These are phyloP conservation scores for Takifugu flavidus DNA, from an alignment of 2,113 vertebrate species.

Conservation along the genomic window DNA sequence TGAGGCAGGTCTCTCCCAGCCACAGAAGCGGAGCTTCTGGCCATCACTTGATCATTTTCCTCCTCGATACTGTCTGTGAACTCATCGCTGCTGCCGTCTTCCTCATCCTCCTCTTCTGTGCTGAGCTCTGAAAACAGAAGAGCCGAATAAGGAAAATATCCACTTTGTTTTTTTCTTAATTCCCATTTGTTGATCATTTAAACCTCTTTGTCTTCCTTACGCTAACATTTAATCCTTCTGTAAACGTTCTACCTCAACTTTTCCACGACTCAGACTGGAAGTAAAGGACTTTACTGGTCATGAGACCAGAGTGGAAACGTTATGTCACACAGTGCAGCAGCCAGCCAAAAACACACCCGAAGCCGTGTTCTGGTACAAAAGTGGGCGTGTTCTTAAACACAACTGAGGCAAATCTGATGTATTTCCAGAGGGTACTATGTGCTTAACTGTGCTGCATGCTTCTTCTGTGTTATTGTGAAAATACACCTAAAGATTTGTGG, in stretches of 20 bases:
- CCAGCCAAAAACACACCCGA: conserved; percentile 41
- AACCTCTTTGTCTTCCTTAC: too few species aligned
- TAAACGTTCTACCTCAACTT: conserved; percentile 12
- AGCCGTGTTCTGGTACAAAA: neutral
- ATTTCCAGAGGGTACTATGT: neutral
- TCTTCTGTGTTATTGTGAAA: neutral
- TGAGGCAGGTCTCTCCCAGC: conserved; percentile 62
- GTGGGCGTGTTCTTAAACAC: neutral
- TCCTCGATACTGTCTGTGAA: conserved; percentile 83
- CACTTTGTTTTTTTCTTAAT: neutral
- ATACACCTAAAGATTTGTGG: neutral
- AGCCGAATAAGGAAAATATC: conserved; percentile 24
- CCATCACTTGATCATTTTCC: conserved; percentile 66
- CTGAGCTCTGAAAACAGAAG: conserved; percentile 75
- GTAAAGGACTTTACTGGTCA: conserved; percentile 48
- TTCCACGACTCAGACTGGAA: conserved; percentile 26
- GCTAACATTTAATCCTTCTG: neutral
- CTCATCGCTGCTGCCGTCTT: conserved; percentile 70
- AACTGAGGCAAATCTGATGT: neutral
- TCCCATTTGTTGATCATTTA: too few species aligned
- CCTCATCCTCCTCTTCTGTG: conserved; percentile 59
- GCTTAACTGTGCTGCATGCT: neutral
- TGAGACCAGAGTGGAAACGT: conserved; percentile 55
- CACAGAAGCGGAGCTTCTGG: conserved; percentile 47
- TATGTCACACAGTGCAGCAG: conserved; percentile 51